Evolutionary conservation across 2,888 invertebrate genomes (phyloP).

Genomic region (Drosophila mercatorum): DNA sequence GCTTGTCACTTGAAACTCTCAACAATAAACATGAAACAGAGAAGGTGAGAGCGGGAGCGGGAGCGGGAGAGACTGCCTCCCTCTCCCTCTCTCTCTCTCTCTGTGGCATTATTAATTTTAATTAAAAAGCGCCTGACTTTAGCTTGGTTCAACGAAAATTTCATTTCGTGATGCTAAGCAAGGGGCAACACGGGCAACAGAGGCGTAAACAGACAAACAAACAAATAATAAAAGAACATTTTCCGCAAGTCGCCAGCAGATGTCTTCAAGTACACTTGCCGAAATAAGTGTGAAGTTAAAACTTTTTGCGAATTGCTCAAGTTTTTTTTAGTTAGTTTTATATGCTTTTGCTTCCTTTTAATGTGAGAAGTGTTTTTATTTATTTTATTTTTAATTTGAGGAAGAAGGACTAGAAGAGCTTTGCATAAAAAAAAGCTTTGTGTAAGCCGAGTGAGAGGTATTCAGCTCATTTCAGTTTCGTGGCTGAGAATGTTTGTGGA

Average conservation of each 20-base stretch:
- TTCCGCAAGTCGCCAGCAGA: slow-evolving; percentile 3
- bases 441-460: too few relatives aligned
- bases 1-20: background rate
- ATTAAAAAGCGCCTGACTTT: slow-evolving; percentile 51
- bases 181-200: slow-evolving; percentile 1
- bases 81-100: background rate
- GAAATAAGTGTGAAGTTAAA: background rate
- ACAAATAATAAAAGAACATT: slow-evolving; percentile 9
- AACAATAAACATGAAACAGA: slow-evolving; percentile 1
- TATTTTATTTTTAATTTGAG: too few relatives aligned
- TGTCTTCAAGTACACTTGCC: background rate
- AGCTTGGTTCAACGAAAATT: slow-evolving; percentile 12
- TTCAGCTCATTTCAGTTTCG: too few relatives aligned
- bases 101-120: slow-evolving; percentile 57
- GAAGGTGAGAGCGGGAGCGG: background rate
- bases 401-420: too few relatives aligned
- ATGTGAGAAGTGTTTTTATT: background rate
- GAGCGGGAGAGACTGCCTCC: too few relatives aligned
- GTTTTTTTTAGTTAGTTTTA: background rate
- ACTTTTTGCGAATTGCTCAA: background rate
- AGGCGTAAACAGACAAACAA: slow-evolving; percentile 3
- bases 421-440: too few relatives aligned
- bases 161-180: background rate
- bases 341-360: background rate
- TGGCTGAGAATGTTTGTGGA: too few relatives aligned